These are phyloP conservation scores for Sebastes dallii DNA, from an alignment of 2,797 vertebrate species.

Conservation along the genomic window DNA sequence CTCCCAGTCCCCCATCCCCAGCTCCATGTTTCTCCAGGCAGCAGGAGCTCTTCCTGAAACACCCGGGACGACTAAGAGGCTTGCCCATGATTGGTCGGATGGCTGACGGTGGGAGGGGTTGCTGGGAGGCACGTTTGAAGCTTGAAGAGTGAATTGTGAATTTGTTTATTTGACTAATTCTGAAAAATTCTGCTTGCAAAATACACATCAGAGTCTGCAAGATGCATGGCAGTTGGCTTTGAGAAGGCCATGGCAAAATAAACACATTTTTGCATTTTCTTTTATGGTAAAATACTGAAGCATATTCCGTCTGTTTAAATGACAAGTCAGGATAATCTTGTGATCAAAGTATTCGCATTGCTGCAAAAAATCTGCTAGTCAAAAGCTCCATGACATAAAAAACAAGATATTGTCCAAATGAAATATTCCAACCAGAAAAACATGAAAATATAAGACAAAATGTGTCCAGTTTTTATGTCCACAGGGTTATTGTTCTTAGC, in stretches of 20 bases:
- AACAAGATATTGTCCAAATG: conserved; percentile 10
- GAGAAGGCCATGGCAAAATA: conserved; percentile 15
- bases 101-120: conserved; percentile 60
- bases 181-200: conserved; percentile 10
- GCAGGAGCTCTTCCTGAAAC: conserved; percentile 93
- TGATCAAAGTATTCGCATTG: background rate
- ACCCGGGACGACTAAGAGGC: conserved; percentile 96
- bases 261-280: background rate
- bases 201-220: background rate
- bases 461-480: conserved; percentile 44
- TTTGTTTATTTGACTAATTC: conserved; percentile 42
- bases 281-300: conserved; percentile 2
- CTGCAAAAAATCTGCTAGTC: background rate
- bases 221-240: conserved; percentile 8
- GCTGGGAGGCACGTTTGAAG: conserved; percentile 65
- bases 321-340: background rate
- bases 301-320: conserved; percentile 17
- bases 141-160: conserved; percentile 76
- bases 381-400: conserved; percentile 21
- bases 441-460: conserved; percentile 8
- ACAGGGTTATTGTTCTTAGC: conserved; percentile 30
- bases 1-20: conserved; percentile 84
- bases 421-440: conserved; percentile 36
- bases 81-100: conserved; percentile 90
- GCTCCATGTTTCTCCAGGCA: conserved; percentile 93